Conservation (phyloP, 2,888 invertebrate species). For the Ichneumoninae sp. region DNA sequence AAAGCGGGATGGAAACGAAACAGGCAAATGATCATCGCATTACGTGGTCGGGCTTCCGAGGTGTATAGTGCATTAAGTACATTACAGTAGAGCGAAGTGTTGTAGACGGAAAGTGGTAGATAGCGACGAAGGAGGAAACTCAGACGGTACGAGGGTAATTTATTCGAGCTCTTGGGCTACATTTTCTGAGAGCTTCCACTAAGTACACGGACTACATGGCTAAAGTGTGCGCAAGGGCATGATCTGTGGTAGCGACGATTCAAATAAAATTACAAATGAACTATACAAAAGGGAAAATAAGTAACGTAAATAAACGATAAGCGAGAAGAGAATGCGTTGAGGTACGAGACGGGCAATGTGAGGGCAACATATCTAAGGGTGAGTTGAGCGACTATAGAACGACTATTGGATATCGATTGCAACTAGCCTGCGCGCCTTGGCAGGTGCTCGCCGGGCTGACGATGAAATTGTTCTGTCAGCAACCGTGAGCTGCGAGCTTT, state of each 20-base stretch:
- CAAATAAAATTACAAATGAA: neutral
- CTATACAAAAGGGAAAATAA: neutral
- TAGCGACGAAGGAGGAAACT: neutral
- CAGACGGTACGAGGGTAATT: neutral
- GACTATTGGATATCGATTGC: constrained; percentile 67
- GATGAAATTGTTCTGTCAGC: constrained; percentile 76
- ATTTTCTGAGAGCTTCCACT: neutral
- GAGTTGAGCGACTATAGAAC: constrained; percentile 29
- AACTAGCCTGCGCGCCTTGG: constrained; percentile 48
- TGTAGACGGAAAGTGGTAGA: neutral
- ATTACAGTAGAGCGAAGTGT: neutral
- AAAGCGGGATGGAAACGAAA: neutral
- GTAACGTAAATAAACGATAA: neutral
- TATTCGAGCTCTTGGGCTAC: neutral
- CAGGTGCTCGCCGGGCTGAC: constrained; percentile 65
- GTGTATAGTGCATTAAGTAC: constrained; percentile 6
- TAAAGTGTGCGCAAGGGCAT: neutral
- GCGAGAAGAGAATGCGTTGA: neutral
- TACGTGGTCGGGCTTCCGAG: constrained; percentile 2
- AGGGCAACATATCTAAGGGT: neutral
- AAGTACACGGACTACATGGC: neutral
- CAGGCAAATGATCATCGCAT: constrained; percentile 17
- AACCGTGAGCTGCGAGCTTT: constrained; percentile 62
- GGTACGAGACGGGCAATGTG: neutral
- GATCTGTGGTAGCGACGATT: neutral